Evolutionary conservation across 2,888 invertebrate species (phyloP).

Genomic region (Arctia plantaginis): DNA sequence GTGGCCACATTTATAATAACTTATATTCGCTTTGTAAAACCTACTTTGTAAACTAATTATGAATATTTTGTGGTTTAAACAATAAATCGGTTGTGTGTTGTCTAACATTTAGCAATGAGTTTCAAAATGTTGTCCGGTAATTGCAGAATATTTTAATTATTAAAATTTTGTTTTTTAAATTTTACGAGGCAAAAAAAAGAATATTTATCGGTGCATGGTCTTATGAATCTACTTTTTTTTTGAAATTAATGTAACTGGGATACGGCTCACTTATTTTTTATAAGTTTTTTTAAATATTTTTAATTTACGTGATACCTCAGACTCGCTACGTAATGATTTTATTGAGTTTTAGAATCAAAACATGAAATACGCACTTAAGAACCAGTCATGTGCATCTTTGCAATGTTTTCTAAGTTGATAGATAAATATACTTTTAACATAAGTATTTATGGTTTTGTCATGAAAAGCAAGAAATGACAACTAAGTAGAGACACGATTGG

Average conservation of each 20-base stretch:
- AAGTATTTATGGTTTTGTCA: slow-evolving; percentile 43
- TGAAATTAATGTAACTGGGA: background rate
- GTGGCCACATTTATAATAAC: slow-evolving; percentile 69
- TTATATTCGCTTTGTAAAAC: slow-evolving; percentile 36
- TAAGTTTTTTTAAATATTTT: background rate
- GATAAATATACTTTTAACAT: slow-evolving; percentile 29
- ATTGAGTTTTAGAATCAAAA: background rate
- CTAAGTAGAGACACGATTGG: slow-evolving; percentile 24
- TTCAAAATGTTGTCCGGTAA: too few relatives aligned
- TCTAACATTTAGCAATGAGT: too few relatives aligned
- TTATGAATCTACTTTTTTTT: background rate
- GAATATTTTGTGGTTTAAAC: too few relatives aligned
- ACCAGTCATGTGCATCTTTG: slow-evolving; percentile 67
- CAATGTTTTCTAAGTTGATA: slow-evolving; percentile 77
- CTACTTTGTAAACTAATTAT: slow-evolving; percentile 11
- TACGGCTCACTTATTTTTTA: background rate
- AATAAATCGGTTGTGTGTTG: too few relatives aligned
- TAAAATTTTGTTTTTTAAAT: background rate
- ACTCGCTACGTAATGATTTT: background rate
- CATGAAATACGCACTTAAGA: slow-evolving; percentile 2
- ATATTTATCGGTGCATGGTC: background rate
- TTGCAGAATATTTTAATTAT: too few relatives aligned
- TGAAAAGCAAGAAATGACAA: slow-evolving; percentile 49
- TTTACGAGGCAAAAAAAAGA: background rate
- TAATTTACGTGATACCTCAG: background rate